A percentile compares a stretch with the other conserved stretches of the same genome.
phyloP scores from a whole-genome alignment of 1,140 invertebrate species.

The Polypedilum pembai region DNA sequence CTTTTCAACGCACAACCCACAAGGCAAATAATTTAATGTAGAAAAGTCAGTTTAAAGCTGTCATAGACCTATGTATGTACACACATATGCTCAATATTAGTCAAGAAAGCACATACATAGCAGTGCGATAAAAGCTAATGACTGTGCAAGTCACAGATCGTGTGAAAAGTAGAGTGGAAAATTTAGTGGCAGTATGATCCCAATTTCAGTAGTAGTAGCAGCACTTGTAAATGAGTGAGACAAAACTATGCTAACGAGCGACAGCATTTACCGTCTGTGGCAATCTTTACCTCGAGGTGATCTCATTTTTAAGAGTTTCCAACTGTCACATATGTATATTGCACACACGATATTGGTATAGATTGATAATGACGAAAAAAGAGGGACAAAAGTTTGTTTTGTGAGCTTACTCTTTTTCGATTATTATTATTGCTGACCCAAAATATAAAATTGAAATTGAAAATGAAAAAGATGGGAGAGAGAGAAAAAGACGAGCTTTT shows the following conservation, averaged over 20 bases:
- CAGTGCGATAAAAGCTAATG: not conserved
- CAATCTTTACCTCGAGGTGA: not conserved
- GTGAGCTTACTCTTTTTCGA: not conserved
- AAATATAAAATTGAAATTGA: not conserved
- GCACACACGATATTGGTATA: not conserved
- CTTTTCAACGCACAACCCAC: no score
- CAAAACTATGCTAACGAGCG: not conserved
- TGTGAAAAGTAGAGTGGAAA: conserved; percentile 12
- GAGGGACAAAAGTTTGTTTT: not conserved
- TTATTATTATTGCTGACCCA: not conserved
- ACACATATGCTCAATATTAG: no score
- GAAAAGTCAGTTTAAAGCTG: no score
- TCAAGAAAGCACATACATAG: not conserved
- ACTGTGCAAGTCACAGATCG: conserved; percentile 6
- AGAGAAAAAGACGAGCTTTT: not conserved
- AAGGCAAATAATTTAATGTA: no score
- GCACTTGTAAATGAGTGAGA: not conserved
- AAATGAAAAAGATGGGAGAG: no score
- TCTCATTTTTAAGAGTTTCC: not conserved
- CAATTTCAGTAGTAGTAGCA: not conserved
- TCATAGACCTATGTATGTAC: no score
- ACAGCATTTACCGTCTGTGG: not conserved
- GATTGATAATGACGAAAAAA: not conserved
- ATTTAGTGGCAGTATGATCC: not conserved
- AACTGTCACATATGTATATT: not conserved